phyloP scores from a whole-genome alignment of 2,797 vertebrate genomes.

The Sebastes goodei region DNA sequence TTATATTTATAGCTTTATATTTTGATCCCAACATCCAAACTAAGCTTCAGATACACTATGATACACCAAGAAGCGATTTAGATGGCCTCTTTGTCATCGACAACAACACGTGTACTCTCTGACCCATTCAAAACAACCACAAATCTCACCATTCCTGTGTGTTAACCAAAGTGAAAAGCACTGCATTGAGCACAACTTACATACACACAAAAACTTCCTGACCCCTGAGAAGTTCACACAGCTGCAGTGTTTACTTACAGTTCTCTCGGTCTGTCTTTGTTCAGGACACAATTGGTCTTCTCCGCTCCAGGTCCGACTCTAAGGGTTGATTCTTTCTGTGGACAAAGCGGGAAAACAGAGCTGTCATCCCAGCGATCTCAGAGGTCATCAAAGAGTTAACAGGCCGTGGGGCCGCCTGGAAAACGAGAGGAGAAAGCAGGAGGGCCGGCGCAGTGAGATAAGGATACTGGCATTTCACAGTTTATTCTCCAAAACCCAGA shows the following conservation, averaged over 20 bases:
- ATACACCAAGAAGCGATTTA: background rate
- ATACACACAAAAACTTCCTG: constrained; percentile 7
- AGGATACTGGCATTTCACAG: constrained; percentile 40
- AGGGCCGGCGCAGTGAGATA: constrained; percentile 34
- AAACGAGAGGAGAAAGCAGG: constrained; percentile 32
- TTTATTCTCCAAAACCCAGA: constrained; percentile 29
- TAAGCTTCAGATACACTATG: background rate
- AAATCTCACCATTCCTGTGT: background rate
- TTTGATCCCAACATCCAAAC: background rate
- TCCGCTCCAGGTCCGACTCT: constrained; percentile 48
- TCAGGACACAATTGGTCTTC: constrained; percentile 63
- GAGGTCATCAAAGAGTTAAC: constrained; percentile 59
- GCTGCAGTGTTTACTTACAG: constrained; percentile 71
- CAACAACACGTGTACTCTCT: background rate
- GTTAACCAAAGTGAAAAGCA: constrained; percentile 1
- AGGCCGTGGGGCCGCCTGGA: constrained; percentile 30
- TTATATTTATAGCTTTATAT: background rate
- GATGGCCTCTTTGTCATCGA: background rate
- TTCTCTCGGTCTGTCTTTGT: constrained; percentile 63
- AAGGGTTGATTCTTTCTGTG: constrained; percentile 54
- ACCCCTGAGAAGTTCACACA: constrained; percentile 12
- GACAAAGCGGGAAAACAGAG: constrained; percentile 34
- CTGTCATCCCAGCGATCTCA: constrained; percentile 49
- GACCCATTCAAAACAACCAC: background rate
- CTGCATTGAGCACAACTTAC: background rate